Base-by-base conservation (phyloP, 1,140 invertebrate genomes). In the Neotoxoptera formosana region DNA sequence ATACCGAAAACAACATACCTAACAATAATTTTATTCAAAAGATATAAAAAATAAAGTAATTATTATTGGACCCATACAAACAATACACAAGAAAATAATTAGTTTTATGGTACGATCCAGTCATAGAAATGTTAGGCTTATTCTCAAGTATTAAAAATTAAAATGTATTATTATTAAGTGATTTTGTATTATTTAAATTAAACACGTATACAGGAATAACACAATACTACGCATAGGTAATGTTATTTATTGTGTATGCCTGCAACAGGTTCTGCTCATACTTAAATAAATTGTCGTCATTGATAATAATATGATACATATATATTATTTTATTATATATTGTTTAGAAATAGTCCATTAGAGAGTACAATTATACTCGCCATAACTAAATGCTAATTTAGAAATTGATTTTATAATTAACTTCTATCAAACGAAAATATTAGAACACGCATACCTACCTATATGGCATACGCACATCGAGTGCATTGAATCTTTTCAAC, bases 331-430 rank as follows among this genome's bases (percentile, higher is more conserved):
- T 76, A 76, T 76, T 76, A 14, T 76, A 76, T 89, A 53, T 89
- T 53, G 87, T 89, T 51, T 53, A 53, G 30, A 89, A 36, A 36
- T 53, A 53, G 8, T 89, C 20, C 36, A 36, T 89, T 36, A 89
- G 9, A 53, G 8, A 36, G 87, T 48, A 23, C n/a, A 48, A 53
- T 53, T 51, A 34, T 53, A 25, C 87, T 89, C 8, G 2, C 87
- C 87, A 89, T 53, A 89, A 89, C n/a, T 89, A 89, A 89, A 89
- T 89, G 48, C 87, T 34, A 89, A 89, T 89, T 89, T 51, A 23
- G 48, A 53, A 36, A 20, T 89, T 89, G 48, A 89, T 34, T 47
- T 89, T 53, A 34, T 89, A 53, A 89, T 53, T 53, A 89, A 89
- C 34, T 53, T 36, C 21, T 23, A 89, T 89, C n/a, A 4, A 53